These are phyloP conservation scores for Thomomys bottae DNA, from an alignment of 2,113 vertebrate species.

Conservation along the genomic window DNA sequence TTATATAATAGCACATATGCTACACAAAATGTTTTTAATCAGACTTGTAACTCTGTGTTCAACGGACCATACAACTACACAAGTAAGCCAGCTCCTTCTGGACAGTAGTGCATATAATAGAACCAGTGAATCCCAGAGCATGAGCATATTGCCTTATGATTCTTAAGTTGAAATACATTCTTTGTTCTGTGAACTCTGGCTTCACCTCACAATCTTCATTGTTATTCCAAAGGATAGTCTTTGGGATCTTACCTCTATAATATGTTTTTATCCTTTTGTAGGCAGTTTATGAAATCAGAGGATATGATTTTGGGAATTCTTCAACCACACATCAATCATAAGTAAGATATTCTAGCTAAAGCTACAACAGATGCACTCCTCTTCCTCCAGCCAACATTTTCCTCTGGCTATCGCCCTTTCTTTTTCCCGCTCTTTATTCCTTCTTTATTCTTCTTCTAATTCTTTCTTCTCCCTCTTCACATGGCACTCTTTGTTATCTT, in stretches of 20 bases:
- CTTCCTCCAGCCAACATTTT: not conserved
- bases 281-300: not conserved
- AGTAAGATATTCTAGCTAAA: not conserved
- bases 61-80: not conserved
- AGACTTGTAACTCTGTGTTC: not conserved
- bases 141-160: not conserved
- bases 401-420: not conserved
- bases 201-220: not conserved
- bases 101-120: not conserved
- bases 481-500: not conserved
- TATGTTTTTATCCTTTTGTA: not conserved
- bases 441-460: not conserved
- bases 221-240: not conserved
- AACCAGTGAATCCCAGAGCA: not conserved
- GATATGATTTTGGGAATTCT: not conserved
- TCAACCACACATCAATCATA: not conserved
- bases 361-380: not conserved
- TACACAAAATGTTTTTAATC: not conserved
- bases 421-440: not conserved
- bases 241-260: not conserved
- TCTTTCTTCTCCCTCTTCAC: constrained; percentile 1
- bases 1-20: not conserved
- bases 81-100: not conserved
- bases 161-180: constrained; percentile 23
- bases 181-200: not conserved